A percentile compares a stretch with the other conserved stretches of the same genome.
These are phyloP conservation scores for Pachypsylla venusta DNA, from an alignment of 1,140 invertebrate genomes.

Conservation along the genomic window DNA sequence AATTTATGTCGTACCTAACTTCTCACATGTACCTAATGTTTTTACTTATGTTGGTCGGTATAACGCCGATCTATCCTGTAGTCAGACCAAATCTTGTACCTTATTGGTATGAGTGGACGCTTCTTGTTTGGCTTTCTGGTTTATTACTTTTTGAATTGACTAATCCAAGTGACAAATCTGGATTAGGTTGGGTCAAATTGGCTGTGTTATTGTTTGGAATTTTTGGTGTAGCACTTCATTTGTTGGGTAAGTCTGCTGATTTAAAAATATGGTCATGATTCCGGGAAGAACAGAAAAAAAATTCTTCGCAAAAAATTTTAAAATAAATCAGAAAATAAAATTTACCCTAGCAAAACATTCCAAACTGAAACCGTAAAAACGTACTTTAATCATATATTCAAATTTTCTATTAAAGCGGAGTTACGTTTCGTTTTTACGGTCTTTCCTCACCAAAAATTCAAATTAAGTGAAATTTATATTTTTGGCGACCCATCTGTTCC, in stretches of 20 bases:
- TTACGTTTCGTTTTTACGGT: no score
- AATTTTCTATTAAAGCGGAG: no score
- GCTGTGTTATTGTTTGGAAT: slow-evolving; percentile 85
- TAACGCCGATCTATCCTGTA: slow-evolving; percentile 72
- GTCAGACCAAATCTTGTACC: slow-evolving; percentile 54
- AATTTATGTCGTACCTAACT: slow-evolving; percentile 98
- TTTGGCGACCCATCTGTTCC: no score
- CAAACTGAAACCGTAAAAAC: no score
- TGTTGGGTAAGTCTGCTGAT: slow-evolving; percentile 52
- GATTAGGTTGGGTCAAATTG: slow-evolving; percentile 83
- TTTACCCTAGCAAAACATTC: no score
- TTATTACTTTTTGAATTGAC: slow-evolving; percentile 89
- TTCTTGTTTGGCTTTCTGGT: slow-evolving; percentile 90
- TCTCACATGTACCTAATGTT: slow-evolving; percentile 96
- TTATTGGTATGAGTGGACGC: slow-evolving; percentile 74
- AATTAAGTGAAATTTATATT: no score
- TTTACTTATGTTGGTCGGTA: slow-evolving; percentile 76
- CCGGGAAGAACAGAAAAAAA: no score
- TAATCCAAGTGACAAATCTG: slow-evolving; percentile 88
- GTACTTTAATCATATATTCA: no score
- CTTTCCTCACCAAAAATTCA: no score
- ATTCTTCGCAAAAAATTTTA: no score
- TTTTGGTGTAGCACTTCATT: slow-evolving; percentile 78
- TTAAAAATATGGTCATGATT: no score
- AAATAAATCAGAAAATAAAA: no score